These are phyloP conservation scores for Prunella fulvescens DNA, from an alignment of 2,113 vertebrate genomes.

Conservation along the genomic window DNA sequence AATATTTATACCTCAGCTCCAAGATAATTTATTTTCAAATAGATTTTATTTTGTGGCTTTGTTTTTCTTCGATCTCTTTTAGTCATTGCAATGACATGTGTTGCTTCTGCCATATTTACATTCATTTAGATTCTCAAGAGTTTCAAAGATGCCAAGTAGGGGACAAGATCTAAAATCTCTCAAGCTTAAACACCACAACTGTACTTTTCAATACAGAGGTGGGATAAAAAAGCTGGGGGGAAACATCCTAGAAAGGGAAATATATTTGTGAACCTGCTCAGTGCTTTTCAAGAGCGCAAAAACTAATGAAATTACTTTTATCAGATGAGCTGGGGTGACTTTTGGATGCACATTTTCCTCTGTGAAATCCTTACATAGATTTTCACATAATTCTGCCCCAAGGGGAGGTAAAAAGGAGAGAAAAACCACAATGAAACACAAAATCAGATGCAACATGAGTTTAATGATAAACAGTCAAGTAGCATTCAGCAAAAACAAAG, in stretches of 20 bases:
- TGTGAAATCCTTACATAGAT: neutral
- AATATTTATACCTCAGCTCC: neutral
- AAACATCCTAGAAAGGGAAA: fast-evolving
- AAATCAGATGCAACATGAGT: neutral
- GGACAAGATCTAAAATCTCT: neutral
- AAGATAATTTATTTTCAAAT: neutral
- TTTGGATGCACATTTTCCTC: neutral
- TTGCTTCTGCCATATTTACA: neutral
- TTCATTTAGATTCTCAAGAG: neutral
- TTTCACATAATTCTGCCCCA: neutral
- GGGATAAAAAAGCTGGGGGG: fast-evolving
- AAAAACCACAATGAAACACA: neutral
- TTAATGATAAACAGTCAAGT: conserved; percentile 2
- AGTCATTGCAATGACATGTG: neutral
- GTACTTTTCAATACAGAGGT: fast-evolving
- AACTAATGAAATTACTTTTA: fast-evolving
- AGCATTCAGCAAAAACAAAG: neutral
- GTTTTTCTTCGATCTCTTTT: neutral
- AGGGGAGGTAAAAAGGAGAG: neutral
- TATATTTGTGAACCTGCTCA: neutral
- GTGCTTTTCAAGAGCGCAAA: neutral
- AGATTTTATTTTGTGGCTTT: neutral
- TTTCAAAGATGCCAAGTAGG: neutral
- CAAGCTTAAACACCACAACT: fast-evolving
- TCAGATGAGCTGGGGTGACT: neutral